phyloP scores from a whole-genome alignment of 2,797 vertebrate species.

The Argya squamiceps region DNA sequence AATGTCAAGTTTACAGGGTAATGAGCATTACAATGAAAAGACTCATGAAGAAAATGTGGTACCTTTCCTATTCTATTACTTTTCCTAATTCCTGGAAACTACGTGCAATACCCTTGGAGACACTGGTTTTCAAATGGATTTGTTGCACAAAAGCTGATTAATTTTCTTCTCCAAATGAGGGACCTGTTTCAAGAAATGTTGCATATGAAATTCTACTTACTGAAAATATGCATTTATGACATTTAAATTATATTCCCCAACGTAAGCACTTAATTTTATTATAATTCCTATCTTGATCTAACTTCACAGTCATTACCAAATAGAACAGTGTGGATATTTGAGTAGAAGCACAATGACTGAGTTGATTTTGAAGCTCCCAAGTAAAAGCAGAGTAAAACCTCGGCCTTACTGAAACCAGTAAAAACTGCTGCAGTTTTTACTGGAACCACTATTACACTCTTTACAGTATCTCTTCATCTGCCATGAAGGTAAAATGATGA shows the following conservation, averaged over 20 bases:
- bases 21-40: not conserved
- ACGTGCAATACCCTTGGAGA: not conserved
- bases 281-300: constrained; percentile 55
- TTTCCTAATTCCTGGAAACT: constrained; percentile 34
- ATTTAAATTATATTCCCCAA: constrained; percentile 53
- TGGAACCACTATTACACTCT: not conserved
- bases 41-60: not conserved
- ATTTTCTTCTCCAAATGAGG: constrained; percentile 43
- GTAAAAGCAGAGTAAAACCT: not conserved
- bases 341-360: not conserved
- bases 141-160: constrained; percentile 35
- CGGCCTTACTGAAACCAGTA: not conserved
- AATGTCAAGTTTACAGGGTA: not conserved
- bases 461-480: not conserved
- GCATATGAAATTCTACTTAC: constrained; percentile 57
- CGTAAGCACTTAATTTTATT: constrained; percentile 53
- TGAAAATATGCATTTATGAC: constrained; percentile 63
- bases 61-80: constrained; percentile 7
- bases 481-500: not conserved
- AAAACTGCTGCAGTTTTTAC: not conserved
- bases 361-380: not conserved
- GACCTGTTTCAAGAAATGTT: constrained; percentile 52
- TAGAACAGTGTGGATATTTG: not conserved
- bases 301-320: constrained; percentile 18
- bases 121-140: constrained; percentile 29